Percentiles rank a stretch among this genome's conserved stretches.
These are phyloP conservation scores for Rhabditoides inermis DNA, from an alignment of 2,888 invertebrate species.

Conservation along the genomic window DNA sequence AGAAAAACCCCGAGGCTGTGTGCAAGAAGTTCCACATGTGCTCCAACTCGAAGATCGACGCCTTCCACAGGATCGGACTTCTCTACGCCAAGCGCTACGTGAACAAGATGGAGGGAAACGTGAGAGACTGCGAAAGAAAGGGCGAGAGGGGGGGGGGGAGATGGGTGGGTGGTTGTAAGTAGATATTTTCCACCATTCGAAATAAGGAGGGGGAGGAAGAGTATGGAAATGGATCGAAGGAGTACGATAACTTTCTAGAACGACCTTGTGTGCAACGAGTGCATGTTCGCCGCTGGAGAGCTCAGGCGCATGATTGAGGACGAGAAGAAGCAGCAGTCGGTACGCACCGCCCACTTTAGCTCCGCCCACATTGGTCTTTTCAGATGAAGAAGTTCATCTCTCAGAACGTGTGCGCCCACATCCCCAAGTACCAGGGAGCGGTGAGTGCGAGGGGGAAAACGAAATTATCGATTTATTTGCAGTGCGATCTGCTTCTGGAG, in stretches of 20 bases:
- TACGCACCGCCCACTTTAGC: slow-evolving; percentile 18
- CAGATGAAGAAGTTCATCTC: not conserved
- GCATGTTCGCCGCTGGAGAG: slow-evolving; percentile 47
- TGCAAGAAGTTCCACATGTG: slow-evolving; percentile 44
- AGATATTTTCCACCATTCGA: too few relatives aligned
- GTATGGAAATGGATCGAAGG: not conserved
- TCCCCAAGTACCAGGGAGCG: slow-evolving; percentile 41
- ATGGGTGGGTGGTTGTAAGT: too few relatives aligned
- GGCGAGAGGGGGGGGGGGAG: too few relatives aligned
- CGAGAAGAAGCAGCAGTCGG: slow-evolving; percentile 26
- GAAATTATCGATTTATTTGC: slow-evolving; percentile 5
- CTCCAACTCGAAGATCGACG: slow-evolving; percentile 34
- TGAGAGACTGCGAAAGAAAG: slow-evolving; percentile 1
- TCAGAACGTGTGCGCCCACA: slow-evolving; percentile 33
- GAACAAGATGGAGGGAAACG: slow-evolving; percentile 17
- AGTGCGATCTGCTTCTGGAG: slow-evolving; percentile 46
- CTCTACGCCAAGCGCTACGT: slow-evolving; percentile 32
- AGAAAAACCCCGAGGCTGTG: slow-evolving; percentile 37
- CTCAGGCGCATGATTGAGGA: slow-evolving; percentile 36
- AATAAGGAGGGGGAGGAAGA: not conserved
- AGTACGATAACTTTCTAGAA: slow-evolving; percentile 15
- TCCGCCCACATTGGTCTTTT: not conserved
- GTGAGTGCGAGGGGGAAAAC: slow-evolving; percentile 13
- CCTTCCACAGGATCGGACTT: slow-evolving; percentile 39
- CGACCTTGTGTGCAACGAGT: slow-evolving; percentile 48